Evolutionary conservation across 1,140 invertebrate species (phyloP), one percentile per base, ranked within the genome.

Genomic region (Atopsyche davidsoni): DNA sequence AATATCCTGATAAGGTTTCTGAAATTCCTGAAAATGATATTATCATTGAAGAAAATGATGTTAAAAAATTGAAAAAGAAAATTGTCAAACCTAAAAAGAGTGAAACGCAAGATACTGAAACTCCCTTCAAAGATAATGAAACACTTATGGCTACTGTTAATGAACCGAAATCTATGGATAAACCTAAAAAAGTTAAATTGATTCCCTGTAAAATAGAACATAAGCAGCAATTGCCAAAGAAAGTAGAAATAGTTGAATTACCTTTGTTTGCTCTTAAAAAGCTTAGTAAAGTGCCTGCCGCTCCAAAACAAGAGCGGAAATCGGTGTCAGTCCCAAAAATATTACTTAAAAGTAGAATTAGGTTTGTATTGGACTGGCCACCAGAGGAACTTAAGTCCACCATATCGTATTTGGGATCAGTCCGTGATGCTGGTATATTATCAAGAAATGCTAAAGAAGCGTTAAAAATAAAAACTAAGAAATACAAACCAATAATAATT

Each of bases 381-480:
- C 72, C 80, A 48, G 55, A 67, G 53, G 61, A 77, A 51, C 61
- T 73, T 24, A 69, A 68, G 49, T 74, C 77, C 2, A 46, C 64
- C 13, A 67, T 81, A 13, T 72, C 68, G 11, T 60, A 62, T 39
- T 47, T 81, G 1, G 72, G 76, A 59, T 73, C 78, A 58, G 73
- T 78, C 59, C 67, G 69, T 51, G 70, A 85, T 65, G 70, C 74
- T 60, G 84, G 84, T 19, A 75, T 81, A 50, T 55, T 86, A 14
- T 85, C 82, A 1, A 71, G 84, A 66, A 86, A 84, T 66, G 68
- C 81, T 0, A 75, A 80, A 64, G 83, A 86, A 69, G 82, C 82
- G 2, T 60, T 77, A 31, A 77, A 80, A 65, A 53, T 82, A 2
- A 83, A 79, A 64, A 79, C 72, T 42, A 85, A 81, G 62, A 75